phyloP scores from a whole-genome alignment of 1,140 invertebrate genomes.

The Platyura marginata region DNA sequence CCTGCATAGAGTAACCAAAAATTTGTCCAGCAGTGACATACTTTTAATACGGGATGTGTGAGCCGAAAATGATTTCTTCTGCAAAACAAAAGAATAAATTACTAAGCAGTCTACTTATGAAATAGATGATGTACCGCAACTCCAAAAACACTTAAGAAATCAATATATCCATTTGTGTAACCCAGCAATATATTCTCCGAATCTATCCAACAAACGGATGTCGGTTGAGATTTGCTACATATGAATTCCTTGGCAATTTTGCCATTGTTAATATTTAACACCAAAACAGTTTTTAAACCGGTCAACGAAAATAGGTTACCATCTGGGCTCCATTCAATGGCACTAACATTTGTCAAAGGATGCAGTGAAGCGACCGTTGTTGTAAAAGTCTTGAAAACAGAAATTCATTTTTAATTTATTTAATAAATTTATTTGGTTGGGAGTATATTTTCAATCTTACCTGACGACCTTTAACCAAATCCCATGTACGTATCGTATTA shows the following conservation, averaged over 20 bases:
- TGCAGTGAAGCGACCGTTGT: constrained; percentile 13
- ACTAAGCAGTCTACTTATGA: too few species aligned
- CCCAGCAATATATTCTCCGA: constrained; percentile 44
- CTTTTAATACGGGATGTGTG: constrained; percentile 50
- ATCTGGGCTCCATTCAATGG: constrained; percentile 40
- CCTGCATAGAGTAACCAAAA: constrained; percentile 15
- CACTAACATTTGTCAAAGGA: constrained; percentile 50
- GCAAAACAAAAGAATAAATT: too few species aligned
- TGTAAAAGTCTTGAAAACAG: neutral
- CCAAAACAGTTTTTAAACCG: constrained; percentile 45
- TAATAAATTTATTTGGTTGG: neutral
- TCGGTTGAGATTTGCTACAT: constrained; percentile 40
- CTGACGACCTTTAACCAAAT: constrained; percentile 69
- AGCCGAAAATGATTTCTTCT: constrained; percentile 23
- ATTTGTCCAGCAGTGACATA: constrained; percentile 28
- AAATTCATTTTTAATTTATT: neutral
- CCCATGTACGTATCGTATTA: constrained; percentile 76
- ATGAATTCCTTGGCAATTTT: constrained; percentile 37
- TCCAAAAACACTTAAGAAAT: constrained; percentile 25
- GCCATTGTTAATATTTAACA: constrained; percentile 58
- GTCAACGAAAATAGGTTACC: constrained; percentile 55
- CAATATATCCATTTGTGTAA: constrained; percentile 47
- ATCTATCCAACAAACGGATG: constrained; percentile 38
- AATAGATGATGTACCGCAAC: too few species aligned
- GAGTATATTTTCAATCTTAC: neutral